Base-by-base conservation (phyloP, 35 echinoderm and acorn worm genomes). In the Chiridota heheva region DNA sequence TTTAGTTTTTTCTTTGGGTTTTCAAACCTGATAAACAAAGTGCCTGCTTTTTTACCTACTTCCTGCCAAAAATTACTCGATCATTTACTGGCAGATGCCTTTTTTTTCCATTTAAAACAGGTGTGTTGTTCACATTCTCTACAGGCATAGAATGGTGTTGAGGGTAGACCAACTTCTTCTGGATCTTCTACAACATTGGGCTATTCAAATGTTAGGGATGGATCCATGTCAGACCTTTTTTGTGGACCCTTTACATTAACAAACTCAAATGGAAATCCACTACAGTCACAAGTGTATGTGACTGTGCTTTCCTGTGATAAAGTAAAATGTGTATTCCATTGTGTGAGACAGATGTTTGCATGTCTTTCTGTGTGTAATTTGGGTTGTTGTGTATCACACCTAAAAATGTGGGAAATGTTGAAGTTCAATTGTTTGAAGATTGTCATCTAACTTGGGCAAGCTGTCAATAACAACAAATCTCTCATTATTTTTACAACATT, bases 401-500 rank as follows among this genome's bases (percentile, higher is more conserved):
- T 15, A 37, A 67, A 20, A 67, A 67, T 5, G 63, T 67, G 31
- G 18, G 20, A 67, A 36, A 67, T 35, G 63, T 3, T 6, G 20
- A 10, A 37, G 63, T 67, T 67, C 63, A 31, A 36, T 6, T 0
- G 63, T 30, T 38, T 67, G 29, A 30, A 36, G 4, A 37, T 67
- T 38, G 40, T 67, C 33, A 20, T 67, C n/a, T n/a, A 67, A 37
- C 20, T 3, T 26, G 6, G 63, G 63, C 36, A 67, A 38, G 18
- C 63, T 67, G 63, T 67, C 63, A 35, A 67, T 18, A 5, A 67
- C 63, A 67, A 29, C 34, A 38, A 67, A 67, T 20, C 40, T 5
- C 8, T 67, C 31, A 29, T 67, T n/a, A 17, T 32, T 67, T 67
- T 67, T 4, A 67, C 63, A 35, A 67, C 30, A 67, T 67, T 67